Conservation (phyloP, 2,113 vertebrate species). For the Ceyx margarethae region DNA sequence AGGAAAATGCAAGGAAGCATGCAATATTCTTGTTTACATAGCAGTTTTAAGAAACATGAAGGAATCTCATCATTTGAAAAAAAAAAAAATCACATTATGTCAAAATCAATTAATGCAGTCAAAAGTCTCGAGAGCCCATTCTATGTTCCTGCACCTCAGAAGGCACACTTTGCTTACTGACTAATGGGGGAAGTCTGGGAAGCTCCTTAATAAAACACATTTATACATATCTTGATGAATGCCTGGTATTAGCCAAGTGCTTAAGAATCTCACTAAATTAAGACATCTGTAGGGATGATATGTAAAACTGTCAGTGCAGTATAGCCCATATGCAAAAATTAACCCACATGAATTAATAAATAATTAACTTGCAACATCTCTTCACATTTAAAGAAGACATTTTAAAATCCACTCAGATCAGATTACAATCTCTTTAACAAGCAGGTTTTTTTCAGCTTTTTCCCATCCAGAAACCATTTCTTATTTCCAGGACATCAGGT, state of each 20-base stretch:
- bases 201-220: background rate
- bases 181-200: background rate
- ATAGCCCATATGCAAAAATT: background rate
- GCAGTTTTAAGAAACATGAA: slow-evolving; percentile 4
- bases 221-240: background rate
- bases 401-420: background rate
- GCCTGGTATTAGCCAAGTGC: background rate
- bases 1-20: background rate
- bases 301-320: background rate
- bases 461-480: background rate
- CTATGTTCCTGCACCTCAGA: background rate
- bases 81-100: background rate
- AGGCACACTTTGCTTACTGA: background rate
- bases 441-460: slow-evolving; percentile 29
- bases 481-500: background rate
- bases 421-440: slow-evolving; percentile 33
- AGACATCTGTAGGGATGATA: background rate
- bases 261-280: background rate
- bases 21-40: background rate
- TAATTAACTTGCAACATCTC: slow-evolving; percentile 1
- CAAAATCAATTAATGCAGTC: background rate
- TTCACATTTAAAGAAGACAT: background rate
- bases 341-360: background rate
- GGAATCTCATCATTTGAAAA: background rate
- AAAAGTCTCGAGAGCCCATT: background rate